These are phyloP conservation scores for Strix uralensis DNA, from an alignment of 2,113 vertebrate species.

Conservation along the genomic window DNA sequence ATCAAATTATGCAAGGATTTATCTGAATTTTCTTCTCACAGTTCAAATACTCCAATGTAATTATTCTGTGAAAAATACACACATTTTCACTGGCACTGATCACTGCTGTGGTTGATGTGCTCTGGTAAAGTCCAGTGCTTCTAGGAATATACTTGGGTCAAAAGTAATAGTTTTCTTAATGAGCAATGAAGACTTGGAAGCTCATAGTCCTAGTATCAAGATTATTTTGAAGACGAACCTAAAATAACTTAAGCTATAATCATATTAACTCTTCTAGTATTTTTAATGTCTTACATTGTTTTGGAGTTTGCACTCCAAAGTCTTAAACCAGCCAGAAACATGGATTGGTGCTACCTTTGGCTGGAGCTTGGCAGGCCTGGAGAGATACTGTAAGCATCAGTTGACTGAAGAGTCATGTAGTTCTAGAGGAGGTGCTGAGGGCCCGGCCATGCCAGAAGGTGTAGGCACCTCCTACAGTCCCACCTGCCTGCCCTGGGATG, in stretches of 20 bases:
- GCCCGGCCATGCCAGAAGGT: neutral
- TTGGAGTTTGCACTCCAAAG: neutral
- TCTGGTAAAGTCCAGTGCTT: neutral
- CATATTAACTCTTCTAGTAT: neutral
- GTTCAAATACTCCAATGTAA: neutral
- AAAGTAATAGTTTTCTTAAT: neutral
- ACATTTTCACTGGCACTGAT: neutral
- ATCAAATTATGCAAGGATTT: conserved; percentile 25
- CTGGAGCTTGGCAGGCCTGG: neutral
- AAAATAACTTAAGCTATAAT: neutral
- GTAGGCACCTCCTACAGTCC: neutral
- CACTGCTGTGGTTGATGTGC: neutral
- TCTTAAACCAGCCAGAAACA: neutral
- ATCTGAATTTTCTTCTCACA: conserved; percentile 19
- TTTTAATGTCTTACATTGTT: neutral
- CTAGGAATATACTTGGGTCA: neutral
- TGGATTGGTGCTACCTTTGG: neutral
- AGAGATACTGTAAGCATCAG: neutral
- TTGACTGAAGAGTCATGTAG: neutral
- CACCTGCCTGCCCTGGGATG: neutral
- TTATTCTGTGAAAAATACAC: conserved; percentile 1
- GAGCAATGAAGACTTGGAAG: neutral
- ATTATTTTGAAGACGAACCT: neutral
- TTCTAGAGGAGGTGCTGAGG: neutral
- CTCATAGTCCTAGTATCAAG: neutral